Conservation (phyloP, 92 coral and sea anemone genomes). For the Diadumene lineata region DNA sequence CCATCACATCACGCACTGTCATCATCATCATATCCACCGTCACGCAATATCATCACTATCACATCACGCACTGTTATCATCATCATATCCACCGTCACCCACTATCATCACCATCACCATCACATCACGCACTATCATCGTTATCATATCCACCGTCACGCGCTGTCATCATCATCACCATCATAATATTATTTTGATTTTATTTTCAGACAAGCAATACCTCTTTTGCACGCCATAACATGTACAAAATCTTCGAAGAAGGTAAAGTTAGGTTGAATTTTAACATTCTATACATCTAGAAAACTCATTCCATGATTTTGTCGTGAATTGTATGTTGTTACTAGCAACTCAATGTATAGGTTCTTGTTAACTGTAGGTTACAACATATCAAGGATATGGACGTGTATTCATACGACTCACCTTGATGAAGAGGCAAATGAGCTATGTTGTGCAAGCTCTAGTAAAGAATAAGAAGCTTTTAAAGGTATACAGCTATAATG, state of each 20-base stretch:
- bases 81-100: not conserved
- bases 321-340: not conserved
- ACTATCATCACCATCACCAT: not conserved
- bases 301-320: no score
- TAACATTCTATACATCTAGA: no score
- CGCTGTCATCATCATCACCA: not conserved
- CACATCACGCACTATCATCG: no score
- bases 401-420: slow-evolving; percentile 84
- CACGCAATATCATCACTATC: no score
- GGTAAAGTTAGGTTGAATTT: slow-evolving; percentile 26
- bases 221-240: slow-evolving; percentile 64
- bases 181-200: not conserved
- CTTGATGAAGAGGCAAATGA: slow-evolving; percentile 68
- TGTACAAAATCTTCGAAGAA: slow-evolving; percentile 76
- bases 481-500: slow-evolving; percentile 39
- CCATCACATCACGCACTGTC: no score
- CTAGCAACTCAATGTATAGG: no score
- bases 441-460: slow-evolving; percentile 61
- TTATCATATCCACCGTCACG: not conserved
- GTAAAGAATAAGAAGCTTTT: slow-evolving; percentile 50
- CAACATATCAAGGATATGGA: slow-evolving; percentile 68
- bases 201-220: slow-evolving; percentile 57
- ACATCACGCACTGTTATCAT: no score
- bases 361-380: slow-evolving; percentile 28
- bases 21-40: no score